Conservation (phyloP, 2,113 vertebrate genomes). For the Micronycteris hirsuta region DNA sequence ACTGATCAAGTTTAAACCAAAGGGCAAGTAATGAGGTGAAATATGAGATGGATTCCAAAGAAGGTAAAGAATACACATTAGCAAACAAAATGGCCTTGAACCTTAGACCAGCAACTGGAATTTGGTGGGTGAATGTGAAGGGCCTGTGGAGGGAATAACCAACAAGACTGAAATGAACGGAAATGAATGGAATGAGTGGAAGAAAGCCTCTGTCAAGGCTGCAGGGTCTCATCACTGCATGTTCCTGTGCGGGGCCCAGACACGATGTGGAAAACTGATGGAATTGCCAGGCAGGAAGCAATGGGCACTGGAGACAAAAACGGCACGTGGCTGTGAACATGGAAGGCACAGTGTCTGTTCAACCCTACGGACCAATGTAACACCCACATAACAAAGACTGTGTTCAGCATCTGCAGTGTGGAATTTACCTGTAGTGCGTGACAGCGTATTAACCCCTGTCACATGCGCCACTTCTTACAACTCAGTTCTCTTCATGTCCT, state of each 20-base stretch:
- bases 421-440: background rate
- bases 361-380: background rate
- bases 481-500: background rate
- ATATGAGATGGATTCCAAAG: background rate
- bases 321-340: background rate
- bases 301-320: background rate
- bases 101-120: background rate
- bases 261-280: background rate
- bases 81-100: constrained; percentile 2
- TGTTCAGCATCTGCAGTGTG: background rate
- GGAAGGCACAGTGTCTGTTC: background rate
- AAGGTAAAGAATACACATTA: background rate
- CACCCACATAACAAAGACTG: background rate
- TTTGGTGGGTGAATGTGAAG: background rate
- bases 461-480: background rate
- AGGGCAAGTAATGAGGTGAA: background rate
- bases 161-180: too few relatives aligned
- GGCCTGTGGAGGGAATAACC: background rate
- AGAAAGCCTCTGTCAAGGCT: background rate
- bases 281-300: background rate
- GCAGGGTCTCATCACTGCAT: background rate
- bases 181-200: background rate
- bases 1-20: background rate
- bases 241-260: background rate
- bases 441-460: background rate